Base-by-base conservation (phyloP, 2,888 invertebrate genomes). In the Stegophylla sp. region DNA sequence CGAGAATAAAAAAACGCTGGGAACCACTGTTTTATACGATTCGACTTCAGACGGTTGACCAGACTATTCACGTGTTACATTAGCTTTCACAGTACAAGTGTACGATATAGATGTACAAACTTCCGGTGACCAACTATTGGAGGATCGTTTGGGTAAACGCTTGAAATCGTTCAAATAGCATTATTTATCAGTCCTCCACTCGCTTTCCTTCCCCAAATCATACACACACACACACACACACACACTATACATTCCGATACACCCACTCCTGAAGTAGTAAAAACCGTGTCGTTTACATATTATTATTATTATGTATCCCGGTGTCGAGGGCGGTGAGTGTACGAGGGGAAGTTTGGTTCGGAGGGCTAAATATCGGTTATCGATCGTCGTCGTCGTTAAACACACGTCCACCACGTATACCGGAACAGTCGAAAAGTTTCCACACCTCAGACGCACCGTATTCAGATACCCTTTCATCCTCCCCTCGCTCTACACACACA, bases 401-500 rank as follows among this genome's bases (percentile, higher is more conserved):
- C 41, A 43, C 72, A 56, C 72, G 72, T 23, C 71, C 69, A 43
- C 59, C 45, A 28, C 26, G 59, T 59, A 63, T 41, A 76, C 56
- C 43, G 56, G 66, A 76, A 76, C 66, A 66, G 56, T 45, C 9
- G 53, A 67, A 76, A 67, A 76, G 66, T 76, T 67, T 76, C 43
- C 75, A 23, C 75, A 23, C 51, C 41, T 53, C 51, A 53, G 41
- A 51, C 66, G 41, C 74, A n/a, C 45, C 20, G 3, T 3, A 34
- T n/a, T n/a, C n/a, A n/a, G n/a, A 10, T n/a, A 34, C 3, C 34
- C n/a, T 41, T 1, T n/a, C n/a, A n/a, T n/a, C 63, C 61, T 61
- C n/a, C n/a, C 51, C 13, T 34, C 7, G 3, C 34, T 5, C 34
- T 34, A 7, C 2, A 59, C 26, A 43, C 28, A 28, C 28, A 28